phyloP scores from a whole-genome alignment of 2,797 vertebrate genomes.

The Lagorchestes hirsutus region DNA sequence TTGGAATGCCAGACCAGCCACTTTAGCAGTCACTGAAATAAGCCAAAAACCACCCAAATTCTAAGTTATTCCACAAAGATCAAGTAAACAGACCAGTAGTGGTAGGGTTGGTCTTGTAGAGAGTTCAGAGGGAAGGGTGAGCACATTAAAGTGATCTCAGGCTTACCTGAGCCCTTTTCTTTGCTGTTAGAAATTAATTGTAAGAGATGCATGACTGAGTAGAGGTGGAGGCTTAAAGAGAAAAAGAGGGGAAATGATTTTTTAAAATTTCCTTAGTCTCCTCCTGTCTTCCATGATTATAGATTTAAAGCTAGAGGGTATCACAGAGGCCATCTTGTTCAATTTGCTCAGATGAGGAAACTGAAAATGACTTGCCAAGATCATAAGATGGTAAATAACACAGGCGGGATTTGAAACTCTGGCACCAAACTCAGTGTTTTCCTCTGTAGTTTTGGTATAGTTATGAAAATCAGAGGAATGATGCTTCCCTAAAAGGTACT shows the following conservation, averaged over 20 bases:
- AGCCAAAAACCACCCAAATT: neutral
- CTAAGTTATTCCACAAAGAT: neutral
- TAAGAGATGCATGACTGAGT: neutral
- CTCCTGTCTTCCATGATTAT: neutral
- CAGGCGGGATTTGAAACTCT: neutral
- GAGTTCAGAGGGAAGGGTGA: neutral
- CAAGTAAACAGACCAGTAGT: neutral
- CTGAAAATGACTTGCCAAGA: neutral
- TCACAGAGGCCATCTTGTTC: neutral
- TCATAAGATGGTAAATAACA: neutral
- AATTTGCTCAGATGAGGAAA: neutral
- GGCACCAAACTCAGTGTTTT: neutral
- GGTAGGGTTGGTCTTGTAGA: neutral
- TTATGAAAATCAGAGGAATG: neutral
- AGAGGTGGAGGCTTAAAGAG: neutral
- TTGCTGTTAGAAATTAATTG: neutral
- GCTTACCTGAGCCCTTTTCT: neutral
- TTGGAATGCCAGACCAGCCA: neutral
- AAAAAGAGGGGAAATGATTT: neutral
- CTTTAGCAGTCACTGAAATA: neutral
- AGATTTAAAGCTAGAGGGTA: neutral
- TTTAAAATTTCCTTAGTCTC: neutral
- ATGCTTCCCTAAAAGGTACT: neutral
- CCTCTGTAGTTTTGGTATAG: neutral
- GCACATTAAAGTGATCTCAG: neutral